Evolutionary conservation across 2,797 vertebrate genomes (phyloP).

Genomic region (Limosa lapponica): DNA sequence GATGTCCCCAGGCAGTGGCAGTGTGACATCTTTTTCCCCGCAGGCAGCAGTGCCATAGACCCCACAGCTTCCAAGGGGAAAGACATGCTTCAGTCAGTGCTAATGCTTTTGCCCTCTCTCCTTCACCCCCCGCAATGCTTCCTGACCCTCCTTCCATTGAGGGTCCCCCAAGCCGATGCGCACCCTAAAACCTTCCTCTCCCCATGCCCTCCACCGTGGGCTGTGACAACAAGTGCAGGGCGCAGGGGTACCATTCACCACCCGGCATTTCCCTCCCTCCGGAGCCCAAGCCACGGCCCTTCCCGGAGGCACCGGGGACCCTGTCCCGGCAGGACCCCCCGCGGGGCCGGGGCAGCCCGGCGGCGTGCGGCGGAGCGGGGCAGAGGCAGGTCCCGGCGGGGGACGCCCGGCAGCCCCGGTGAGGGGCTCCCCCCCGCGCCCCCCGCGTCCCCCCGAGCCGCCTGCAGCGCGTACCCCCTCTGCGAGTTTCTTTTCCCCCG

Average conservation of each 20-base stretch:
- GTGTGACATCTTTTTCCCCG: neutral
- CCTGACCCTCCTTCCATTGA: fast-evolving
- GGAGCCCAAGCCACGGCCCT: no score
- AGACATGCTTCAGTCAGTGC: neutral
- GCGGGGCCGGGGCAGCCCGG: neutral
- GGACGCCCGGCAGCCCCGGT: neutral
- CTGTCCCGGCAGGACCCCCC: neutral
- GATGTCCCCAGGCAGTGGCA: neutral
- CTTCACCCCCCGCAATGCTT: fast-evolving
- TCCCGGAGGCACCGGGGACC: neutral
- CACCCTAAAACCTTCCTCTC: neutral
- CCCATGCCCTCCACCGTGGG: no score
- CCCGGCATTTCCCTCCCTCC: no score
- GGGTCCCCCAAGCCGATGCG: fast-evolving
- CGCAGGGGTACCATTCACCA: fast-evolving
- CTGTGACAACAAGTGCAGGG: neutral
- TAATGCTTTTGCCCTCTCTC: neutral
- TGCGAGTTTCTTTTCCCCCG: neutral
- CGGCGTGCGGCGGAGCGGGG: neutral
- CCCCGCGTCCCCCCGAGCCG: neutral
- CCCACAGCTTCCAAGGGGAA: neutral
- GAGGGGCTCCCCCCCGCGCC: neutral
- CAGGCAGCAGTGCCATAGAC: neutral
- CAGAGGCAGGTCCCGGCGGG: neutral
- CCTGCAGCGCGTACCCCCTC: neutral